Percentiles rank a stretch among this genome's conserved stretches.
Evolutionary conservation across 2,113 vertebrate species (phyloP).

Genomic region (Halichoerus grypus): DNA sequence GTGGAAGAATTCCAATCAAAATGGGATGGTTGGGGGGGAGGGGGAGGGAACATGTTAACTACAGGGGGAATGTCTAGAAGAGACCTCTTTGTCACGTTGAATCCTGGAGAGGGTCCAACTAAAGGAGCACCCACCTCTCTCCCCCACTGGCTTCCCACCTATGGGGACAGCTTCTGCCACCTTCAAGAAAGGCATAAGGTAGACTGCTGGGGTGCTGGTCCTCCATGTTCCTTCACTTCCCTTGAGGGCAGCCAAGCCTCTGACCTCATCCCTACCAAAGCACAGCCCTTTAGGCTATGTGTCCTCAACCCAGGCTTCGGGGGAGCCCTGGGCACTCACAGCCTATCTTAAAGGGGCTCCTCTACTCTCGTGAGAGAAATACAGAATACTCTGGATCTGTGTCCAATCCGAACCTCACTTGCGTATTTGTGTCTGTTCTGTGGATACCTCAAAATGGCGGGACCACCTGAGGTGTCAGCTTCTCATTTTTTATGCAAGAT

Average conservation of each 20-base stretch:
- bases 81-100: background rate
- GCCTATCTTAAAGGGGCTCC: background rate
- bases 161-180: background rate
- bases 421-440: background rate
- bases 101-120: background rate
- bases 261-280: background rate
- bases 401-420: background rate
- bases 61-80: background rate
- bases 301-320: background rate
- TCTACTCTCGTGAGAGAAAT: background rate
- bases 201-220: background rate
- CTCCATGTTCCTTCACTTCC: no score
- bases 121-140: background rate
- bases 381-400: background rate
- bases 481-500: background rate
- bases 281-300: background rate
- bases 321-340: background rate
- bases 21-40: background rate
- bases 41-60: background rate
- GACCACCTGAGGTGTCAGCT: background rate
- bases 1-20: conserved; percentile 69
- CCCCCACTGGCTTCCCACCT: background rate
- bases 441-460: background rate
- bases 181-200: background rate
- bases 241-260: background rate